Conservation (phyloP, 2,797 vertebrate genomes). For the Sebastiscus tertius region DNA sequence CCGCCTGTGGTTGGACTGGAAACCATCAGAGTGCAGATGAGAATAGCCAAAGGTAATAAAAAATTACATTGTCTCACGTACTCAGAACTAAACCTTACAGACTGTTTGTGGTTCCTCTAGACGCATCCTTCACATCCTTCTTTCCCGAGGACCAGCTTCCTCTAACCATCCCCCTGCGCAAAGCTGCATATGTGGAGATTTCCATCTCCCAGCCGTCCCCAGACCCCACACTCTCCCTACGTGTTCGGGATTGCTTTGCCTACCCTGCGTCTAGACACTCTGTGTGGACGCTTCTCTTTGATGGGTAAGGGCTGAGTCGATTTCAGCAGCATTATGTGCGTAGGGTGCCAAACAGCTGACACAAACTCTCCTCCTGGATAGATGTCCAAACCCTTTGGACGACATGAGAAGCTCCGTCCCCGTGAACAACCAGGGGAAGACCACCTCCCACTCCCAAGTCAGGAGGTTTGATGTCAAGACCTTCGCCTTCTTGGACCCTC, state of each 20-base stretch:
- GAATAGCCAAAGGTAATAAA: slow-evolving; percentile 73
- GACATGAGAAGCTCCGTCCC: slow-evolving; percentile 71
- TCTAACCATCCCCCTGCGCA: slow-evolving; percentile 53
- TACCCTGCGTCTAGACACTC: slow-evolving; percentile 75
- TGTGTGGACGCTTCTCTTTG: slow-evolving; percentile 77
- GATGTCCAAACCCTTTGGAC: slow-evolving; percentile 78
- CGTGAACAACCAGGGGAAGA: slow-evolving; percentile 52
- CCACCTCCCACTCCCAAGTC: slow-evolving; percentile 63
- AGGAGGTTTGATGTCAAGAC: slow-evolving; percentile 80
- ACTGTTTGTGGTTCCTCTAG: slow-evolving; percentile 33
- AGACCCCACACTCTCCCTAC: slow-evolving; percentile 68
- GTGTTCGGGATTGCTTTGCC: slow-evolving; percentile 78
- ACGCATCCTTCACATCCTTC: slow-evolving; percentile 75
- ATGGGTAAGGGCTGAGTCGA: slow-evolving; percentile 52
- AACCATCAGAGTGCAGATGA: slow-evolving; percentile 74
- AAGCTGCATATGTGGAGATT: slow-evolving; percentile 72
- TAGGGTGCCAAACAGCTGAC: not conserved
- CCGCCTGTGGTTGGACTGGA: slow-evolving; percentile 70
- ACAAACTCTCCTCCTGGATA: slow-evolving; percentile 6
- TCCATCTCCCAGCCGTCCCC: slow-evolving; percentile 65
- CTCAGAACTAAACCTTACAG: not conserved
- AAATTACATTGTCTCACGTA: not conserved
- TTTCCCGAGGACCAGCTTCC: slow-evolving; percentile 70
- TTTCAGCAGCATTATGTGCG: fast-evolving
- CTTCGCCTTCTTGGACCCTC: slow-evolving; percentile 77